Evolutionary conservation across 2,888 invertebrate species (phyloP).

Genomic region (Drosophila limbata): DNA sequence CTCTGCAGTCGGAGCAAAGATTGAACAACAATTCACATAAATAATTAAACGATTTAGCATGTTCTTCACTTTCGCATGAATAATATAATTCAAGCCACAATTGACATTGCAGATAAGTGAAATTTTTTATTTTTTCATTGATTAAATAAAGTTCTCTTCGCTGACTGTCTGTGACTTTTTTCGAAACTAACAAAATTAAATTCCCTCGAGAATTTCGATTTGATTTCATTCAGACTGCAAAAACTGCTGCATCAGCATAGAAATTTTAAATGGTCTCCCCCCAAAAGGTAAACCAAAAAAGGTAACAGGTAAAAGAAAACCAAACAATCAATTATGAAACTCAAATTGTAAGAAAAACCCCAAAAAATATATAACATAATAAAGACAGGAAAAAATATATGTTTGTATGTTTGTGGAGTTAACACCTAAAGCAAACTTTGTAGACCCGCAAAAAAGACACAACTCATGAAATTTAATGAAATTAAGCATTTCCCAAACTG

Average conservation of each 20-base stretch:
- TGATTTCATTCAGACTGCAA: conserved; percentile 40
- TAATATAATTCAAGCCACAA: conserved; percentile 1
- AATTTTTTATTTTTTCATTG: conserved; percentile 5
- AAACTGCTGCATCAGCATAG: conserved; percentile 59
- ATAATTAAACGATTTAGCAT: conserved; percentile 40
- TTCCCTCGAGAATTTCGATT: conserved; percentile 42
- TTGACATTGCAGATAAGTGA: not conserved
- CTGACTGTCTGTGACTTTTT: not conserved
- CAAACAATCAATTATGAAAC: conserved; percentile 55
- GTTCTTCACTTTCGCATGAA: conserved; percentile 8
- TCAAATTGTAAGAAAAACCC: conserved; percentile 25
- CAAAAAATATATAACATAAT: conserved; percentile 3
- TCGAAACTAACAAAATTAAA: conserved; percentile 13
- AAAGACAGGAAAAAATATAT: conserved; percentile 3
- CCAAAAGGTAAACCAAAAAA: conserved; percentile 5
- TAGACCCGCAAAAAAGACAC: conserved; percentile 39
- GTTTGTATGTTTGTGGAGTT: conserved; percentile 12
- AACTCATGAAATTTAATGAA: conserved; percentile 76
- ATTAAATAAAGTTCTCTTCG: not conserved
- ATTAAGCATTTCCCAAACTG: conserved; percentile 55
- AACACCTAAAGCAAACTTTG: conserved; percentile 35
- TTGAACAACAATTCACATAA: conserved; percentile 40
- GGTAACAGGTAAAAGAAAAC: conserved; percentile 8
- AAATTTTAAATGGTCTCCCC: conserved; percentile 18
- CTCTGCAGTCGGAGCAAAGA: conserved; percentile 5